Conservation (phyloP, 2,797 vertebrate species). For the Odontamblyopus rebecca region DNA sequence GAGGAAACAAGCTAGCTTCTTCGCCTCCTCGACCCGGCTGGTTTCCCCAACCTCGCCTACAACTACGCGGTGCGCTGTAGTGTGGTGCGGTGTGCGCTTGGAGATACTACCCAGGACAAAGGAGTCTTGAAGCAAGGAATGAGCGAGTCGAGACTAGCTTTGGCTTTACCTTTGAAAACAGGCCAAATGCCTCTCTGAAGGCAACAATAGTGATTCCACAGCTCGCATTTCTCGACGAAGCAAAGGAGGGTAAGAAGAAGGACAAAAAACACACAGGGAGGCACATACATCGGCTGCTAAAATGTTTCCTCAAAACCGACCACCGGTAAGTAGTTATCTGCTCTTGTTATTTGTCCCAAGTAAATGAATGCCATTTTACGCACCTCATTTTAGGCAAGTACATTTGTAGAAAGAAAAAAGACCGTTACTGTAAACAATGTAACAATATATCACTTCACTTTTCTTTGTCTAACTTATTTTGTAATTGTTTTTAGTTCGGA, state of each 20-base stretch:
- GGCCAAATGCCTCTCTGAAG: constrained; percentile 78
- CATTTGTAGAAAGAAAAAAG: background rate
- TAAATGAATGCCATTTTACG: background rate
- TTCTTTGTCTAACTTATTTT: background rate
- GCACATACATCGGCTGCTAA: constrained; percentile 64
- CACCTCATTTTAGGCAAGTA: background rate
- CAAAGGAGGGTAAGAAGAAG: constrained; percentile 51
- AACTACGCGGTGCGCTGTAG: background rate
- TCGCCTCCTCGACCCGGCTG: constrained; percentile 13
- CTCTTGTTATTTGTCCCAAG: constrained; percentile 13
- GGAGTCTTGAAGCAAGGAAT: constrained; percentile 70
- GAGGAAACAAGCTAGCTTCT: background rate
- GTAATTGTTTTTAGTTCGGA: constrained; percentile 22
- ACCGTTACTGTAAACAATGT: background rate
- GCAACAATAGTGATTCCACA: constrained; percentile 48
- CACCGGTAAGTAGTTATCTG: constrained; percentile 80
- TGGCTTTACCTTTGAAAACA: constrained; percentile 60
- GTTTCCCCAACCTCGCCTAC: constrained; percentile 26
- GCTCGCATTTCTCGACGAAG: constrained; percentile 61
- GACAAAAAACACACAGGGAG: constrained; percentile 31
- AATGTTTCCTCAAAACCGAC: constrained; percentile 91
- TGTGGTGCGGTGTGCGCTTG: constrained; percentile 51
- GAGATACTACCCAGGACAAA: constrained; percentile 80
- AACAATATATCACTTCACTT: background rate
- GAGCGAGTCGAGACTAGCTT: constrained; percentile 63